Evolutionary conservation across 2,113 vertebrate genomes (phyloP).

Genomic region (Hippolais icterina): DNA sequence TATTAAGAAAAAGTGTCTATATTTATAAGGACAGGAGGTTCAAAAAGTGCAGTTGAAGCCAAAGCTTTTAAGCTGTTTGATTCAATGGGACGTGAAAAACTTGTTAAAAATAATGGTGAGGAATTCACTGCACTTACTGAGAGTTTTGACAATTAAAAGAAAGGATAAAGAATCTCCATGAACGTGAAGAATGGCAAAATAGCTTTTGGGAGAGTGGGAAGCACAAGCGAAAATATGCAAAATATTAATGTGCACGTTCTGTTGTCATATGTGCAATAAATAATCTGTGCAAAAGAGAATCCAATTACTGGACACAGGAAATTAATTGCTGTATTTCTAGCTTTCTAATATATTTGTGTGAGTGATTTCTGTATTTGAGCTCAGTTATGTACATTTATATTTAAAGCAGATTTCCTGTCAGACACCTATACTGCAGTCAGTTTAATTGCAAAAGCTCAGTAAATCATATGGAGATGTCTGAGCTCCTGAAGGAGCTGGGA

Average conservation of each 20-base stretch:
- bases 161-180: background rate
- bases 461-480: background rate
- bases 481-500: background rate
- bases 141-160: background rate
- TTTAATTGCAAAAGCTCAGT: background rate
- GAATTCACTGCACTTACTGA: background rate
- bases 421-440: background rate
- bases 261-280: background rate
- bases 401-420: background rate
- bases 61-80: constrained; percentile 12
- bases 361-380: background rate
- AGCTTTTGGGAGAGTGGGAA: background rate
- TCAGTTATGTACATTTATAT: background rate
- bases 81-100: background rate
- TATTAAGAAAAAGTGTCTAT: background rate
- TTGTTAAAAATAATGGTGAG: background rate
- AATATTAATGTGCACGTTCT: background rate
- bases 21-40: constrained; percentile 5
- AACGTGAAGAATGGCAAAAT: background rate
- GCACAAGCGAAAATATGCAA: background rate
- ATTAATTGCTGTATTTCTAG: background rate
- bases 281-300: background rate
- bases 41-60: background rate
- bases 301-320: background rate
- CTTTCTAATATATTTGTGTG: background rate